Conservation (phyloP, 2,888 invertebrate species). For the Venusia cambrica region DNA sequence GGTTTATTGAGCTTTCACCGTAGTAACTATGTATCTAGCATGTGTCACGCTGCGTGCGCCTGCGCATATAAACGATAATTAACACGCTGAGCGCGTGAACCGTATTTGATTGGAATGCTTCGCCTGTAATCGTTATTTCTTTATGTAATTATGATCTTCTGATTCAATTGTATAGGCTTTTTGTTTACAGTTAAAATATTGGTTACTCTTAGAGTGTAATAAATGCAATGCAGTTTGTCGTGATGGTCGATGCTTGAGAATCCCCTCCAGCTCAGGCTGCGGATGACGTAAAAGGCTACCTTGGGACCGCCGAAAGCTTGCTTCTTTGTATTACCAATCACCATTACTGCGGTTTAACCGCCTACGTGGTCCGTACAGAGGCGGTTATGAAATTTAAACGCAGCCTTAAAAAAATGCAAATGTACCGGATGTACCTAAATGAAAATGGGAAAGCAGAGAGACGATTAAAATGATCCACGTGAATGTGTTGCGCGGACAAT, state of each 20-base stretch:
- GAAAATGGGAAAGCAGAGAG: constrained; percentile 58
- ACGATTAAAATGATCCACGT: constrained; percentile 76
- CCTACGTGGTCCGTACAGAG: no score
- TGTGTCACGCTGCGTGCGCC: constrained; percentile 53
- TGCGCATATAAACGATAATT: constrained; percentile 63
- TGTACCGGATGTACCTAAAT: constrained; percentile 19
- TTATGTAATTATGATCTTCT: constrained; percentile 7
- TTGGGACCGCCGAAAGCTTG: no score
- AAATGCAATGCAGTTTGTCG: no score
- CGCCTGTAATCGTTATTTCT: constrained; percentile 13
- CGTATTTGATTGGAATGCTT: constrained; percentile 29
- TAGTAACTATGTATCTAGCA: constrained; percentile 7
- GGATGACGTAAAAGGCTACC: no score
- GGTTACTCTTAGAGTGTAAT: no score
- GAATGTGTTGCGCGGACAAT: constrained; percentile 79
- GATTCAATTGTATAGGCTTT: no score
- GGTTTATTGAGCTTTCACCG: constrained; percentile 57
- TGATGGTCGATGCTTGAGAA: no score
- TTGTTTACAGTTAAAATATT: no score
- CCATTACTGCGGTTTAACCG: no score
- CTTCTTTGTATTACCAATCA: no score
- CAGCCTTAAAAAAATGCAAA: constrained; percentile 21
- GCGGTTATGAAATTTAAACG: no score
- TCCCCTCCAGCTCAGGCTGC: no score
- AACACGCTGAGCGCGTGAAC: constrained; percentile 47